Base-by-base conservation (phyloP, 1,140 invertebrate genomes). In the Drepana arcuata region DNA sequence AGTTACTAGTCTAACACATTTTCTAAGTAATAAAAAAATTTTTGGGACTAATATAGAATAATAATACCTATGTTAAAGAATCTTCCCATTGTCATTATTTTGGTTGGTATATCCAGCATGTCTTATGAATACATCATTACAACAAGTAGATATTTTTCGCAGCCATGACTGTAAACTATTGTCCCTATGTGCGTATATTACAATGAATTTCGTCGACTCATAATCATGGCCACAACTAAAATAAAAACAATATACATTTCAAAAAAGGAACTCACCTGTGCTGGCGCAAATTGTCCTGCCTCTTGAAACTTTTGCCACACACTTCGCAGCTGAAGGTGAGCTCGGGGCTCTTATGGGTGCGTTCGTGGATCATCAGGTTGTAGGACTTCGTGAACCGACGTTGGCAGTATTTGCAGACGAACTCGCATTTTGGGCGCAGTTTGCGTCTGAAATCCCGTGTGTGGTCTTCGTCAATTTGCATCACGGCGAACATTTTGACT, bases 351-450 rank as follows among this genome's bases (percentile, higher is more conserved):
- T 98, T 98, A 88, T 99, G 98, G 49, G 95, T 98, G 70, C 97
- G 89, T 83, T 99, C 97, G 87, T 99, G 97, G 69, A 99, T 99
- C 90, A 99, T 94, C 67, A 99, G 89, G 87, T 99, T 99, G 89
- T 99, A 99, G 44, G 95, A 95, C 87, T 99, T 99, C 67, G 96
- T 99, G 88, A 99, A 99, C 66, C 96, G 90, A 68, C 98, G 91
- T 84, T 97, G 93, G 88, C 98, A 99, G 88, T 95, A 99, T 85
- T 96, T 95, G 91, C 98, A 99, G 82, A 99, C 95, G 86, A 97
- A 99, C 87, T 99, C 94, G 88, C 95, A 97, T 88, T 97, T 93
- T 85, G 92, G 89, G 82, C 92, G 88, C 92, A 94, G 93, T 87
- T 94, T 96, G 82, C 95, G 93, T 82, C 95, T 89, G 87, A 94